Evolutionary conservation across 2,113 vertebrate species (phyloP).

Genomic region (Tupaia tana): DNA sequence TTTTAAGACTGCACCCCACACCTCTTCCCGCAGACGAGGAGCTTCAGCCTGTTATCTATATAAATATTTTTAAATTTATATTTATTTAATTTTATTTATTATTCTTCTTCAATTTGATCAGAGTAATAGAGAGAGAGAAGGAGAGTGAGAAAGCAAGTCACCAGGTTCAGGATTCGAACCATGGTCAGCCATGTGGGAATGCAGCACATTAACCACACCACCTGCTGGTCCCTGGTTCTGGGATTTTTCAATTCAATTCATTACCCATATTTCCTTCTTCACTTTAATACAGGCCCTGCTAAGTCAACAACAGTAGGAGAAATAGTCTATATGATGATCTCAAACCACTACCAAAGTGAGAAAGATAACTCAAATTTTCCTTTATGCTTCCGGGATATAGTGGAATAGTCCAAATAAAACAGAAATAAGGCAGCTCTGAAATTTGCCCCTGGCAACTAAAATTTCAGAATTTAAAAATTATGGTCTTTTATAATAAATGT

Average conservation of each 20-base stretch:
- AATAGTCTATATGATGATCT: slow-evolving; percentile 38
- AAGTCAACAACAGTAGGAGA: slow-evolving; percentile 51
- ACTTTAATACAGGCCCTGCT: slow-evolving; percentile 1
- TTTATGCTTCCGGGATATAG: slow-evolving; percentile 12
- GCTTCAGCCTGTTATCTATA: too few species aligned
- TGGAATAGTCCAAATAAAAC: slow-evolving; percentile 53
- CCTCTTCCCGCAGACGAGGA: too few species aligned
- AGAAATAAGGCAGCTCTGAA: slow-evolving; percentile 47
- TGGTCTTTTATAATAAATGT: slow-evolving; percentile 52
- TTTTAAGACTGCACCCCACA: too few species aligned
- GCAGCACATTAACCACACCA: too few species aligned
- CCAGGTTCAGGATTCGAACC: too few species aligned
- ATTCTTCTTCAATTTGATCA: too few species aligned
- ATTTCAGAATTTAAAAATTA: slow-evolving; percentile 68
- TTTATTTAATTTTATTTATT: too few species aligned
- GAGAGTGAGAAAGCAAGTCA: too few species aligned
- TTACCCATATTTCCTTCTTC: slow-evolving; percentile 29
- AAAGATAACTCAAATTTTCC: slow-evolving; percentile 45
- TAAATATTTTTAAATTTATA: too few species aligned
- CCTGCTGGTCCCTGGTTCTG: background rate
- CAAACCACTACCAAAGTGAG: slow-evolving; percentile 17
- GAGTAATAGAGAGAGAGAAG: too few species aligned
- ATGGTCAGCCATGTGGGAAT: too few species aligned
- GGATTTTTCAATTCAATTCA: slow-evolving; percentile 49
- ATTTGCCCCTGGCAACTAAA: slow-evolving; percentile 49